Evolutionary conservation across 2,888 invertebrate species (phyloP).

Genomic region (Parasteatoda lunata): DNA sequence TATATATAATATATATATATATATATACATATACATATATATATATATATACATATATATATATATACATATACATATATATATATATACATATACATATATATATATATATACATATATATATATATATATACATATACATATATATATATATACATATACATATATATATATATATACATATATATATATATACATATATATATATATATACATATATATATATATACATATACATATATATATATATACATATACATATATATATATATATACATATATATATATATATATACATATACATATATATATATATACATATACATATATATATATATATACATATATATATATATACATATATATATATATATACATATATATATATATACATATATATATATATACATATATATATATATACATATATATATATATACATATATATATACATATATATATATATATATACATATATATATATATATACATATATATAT

Average conservation of each 20-base stretch:
- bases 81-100: constrained; percentile 17
- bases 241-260: constrained; percentile 5
- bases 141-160: too few species aligned
- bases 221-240: too few species aligned
- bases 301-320: constrained; percentile 12
- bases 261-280: constrained; percentile 17
- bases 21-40: constrained; percentile 15
- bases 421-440: constrained; percentile 17
- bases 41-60: constrained; percentile 17
- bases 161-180: too few species aligned
- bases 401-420: constrained; percentile 14
- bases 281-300: constrained; percentile 8
- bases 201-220: too few species aligned
- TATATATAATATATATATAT: constrained; percentile 17
- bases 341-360: background rate
- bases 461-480: constrained; percentile 2
- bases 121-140: background rate
- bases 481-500: too few species aligned
- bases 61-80: constrained; percentile 17
- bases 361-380: constrained; percentile 17
- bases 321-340: constrained; percentile 8
- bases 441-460: constrained; percentile 17
- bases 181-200: too few species aligned
- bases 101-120: constrained; percentile 14
- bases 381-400: constrained; percentile 14